These are phyloP conservation scores for Megaleporinus macrocephalus DNA, from an alignment of 2,113 vertebrate species.

Conservation along the genomic window DNA sequence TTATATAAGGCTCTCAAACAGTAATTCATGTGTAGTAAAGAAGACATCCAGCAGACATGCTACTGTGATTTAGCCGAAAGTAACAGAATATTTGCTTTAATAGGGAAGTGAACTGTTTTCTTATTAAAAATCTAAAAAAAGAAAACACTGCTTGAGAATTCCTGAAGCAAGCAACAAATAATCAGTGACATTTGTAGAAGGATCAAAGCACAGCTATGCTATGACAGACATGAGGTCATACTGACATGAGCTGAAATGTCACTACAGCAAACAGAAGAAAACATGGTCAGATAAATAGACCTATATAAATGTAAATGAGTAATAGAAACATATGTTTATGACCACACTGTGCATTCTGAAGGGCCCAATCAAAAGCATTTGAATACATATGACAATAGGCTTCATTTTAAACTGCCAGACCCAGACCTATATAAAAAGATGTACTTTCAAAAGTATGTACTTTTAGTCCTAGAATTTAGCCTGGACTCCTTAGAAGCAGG, in stretches of 20 bases:
- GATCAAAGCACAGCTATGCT: not conserved
- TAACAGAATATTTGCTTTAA: not conserved
- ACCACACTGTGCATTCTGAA: no score
- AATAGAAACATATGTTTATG: not conserved
- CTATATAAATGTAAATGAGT: constrained; percentile 25
- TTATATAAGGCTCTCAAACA: not conserved
- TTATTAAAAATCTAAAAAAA: constrained; percentile 1
- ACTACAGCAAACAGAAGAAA: constrained; percentile 6
- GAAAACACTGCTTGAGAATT: not conserved
- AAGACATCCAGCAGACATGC: not conserved
- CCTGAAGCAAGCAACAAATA: constrained; percentile 23
- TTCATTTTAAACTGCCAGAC: not conserved
- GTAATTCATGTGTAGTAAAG: not conserved
- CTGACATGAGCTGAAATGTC: constrained; percentile 12
- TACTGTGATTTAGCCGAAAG: not conserved
- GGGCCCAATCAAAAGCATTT: constrained; percentile 25
- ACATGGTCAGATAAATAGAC: constrained; percentile 9
- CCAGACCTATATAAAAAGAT: not conserved
- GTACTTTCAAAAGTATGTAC: no score
- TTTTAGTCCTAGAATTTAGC: not conserved
- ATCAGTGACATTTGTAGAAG: constrained; percentile 47
- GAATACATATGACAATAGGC: not conserved
- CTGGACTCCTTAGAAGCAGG: not conserved
- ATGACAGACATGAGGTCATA: constrained; percentile 5
- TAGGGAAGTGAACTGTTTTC: not conserved